Evolutionary conservation across 2,797 vertebrate genomes (phyloP).

Genomic region (Oreochromis mossambicus): DNA sequence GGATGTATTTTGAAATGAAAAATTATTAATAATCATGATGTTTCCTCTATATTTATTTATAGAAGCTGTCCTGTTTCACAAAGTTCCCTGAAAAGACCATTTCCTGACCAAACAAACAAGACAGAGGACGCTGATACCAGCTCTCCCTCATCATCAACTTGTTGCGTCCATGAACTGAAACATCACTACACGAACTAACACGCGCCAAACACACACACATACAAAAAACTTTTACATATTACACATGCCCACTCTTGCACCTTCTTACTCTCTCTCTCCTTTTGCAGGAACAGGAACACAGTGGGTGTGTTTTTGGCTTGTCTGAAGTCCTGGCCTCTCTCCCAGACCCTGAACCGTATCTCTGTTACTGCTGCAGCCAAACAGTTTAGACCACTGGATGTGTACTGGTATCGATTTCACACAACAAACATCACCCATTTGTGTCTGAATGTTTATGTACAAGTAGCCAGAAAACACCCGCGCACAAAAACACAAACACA

Average conservation of each 20-base stretch:
- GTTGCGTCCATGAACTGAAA: background rate
- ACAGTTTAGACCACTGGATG: slow-evolving; percentile 46
- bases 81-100: background rate
- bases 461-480: slow-evolving; percentile 31
- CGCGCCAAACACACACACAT: no score
- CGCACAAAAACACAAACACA: background rate
- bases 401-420: slow-evolving; percentile 56
- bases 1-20: background rate
- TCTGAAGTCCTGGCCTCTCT: slow-evolving; percentile 39
- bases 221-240: background rate
- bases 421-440: slow-evolving; percentile 27
- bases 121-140: background rate
- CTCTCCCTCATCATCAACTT: background rate
- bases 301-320: slow-evolving; percentile 38
- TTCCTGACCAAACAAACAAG: background rate
- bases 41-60: background rate
- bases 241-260: background rate
- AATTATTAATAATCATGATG: background rate
- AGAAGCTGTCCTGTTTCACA: background rate
- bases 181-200: background rate
- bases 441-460: slow-evolving; percentile 26
- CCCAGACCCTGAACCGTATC: slow-evolving; percentile 43
- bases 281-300: background rate
- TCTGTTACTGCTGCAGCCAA: slow-evolving; percentile 44
- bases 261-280: background rate